Base-by-base conservation (phyloP, 1,140 invertebrate species). In the Zaprionus lachaisei region DNA sequence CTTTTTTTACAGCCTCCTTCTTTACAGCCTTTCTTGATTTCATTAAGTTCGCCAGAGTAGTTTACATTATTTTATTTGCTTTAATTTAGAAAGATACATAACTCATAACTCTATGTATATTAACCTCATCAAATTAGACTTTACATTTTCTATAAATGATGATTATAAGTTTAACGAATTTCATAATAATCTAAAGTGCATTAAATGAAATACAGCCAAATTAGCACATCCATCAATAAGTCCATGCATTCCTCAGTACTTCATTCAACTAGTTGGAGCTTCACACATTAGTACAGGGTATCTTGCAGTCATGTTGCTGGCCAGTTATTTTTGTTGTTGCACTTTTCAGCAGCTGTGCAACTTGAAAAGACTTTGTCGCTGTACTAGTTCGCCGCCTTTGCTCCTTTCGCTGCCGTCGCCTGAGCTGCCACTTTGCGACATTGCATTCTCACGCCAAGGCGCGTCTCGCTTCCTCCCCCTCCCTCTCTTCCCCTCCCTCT, bases 311-410 rank as follows among this genome's bases (percentile, higher is more conserved):
- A 22, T 31, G 44, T 41, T 67, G 47, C 49, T 57, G 57, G 58
- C 38, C 61, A 69, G 64, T 66, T 77, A 14, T 58, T 71, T 11
- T 37, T 71, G 79, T 62, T 80, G 24, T 34, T 81, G 63, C 38
- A 65, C 22, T 71, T 82, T 71, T 63, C 74, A 71, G 58, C 61
- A 71, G 80, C 63, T 58, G 41, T 56, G 70, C 51, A 72, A 86
- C 84, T 86, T 87, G 77, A 87, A 87, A 87, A 80, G 83, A 73
- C 74, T 89, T 84, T 83, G 70, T 68, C 80, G 68, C 83, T 71
- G 75, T 68, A 78, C 80, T 83, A 73, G 81, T 73, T 80, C 20
- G 2, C 15, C 82, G 71, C 77, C 77, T 85, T 86, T 78, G 81
- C 77, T 77, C 70, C 67, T 82, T 86, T 79, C 69, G 72, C 70